Conservation (phyloP, 2,113 vertebrate species). For the Paralichthys olivaceus region DNA sequence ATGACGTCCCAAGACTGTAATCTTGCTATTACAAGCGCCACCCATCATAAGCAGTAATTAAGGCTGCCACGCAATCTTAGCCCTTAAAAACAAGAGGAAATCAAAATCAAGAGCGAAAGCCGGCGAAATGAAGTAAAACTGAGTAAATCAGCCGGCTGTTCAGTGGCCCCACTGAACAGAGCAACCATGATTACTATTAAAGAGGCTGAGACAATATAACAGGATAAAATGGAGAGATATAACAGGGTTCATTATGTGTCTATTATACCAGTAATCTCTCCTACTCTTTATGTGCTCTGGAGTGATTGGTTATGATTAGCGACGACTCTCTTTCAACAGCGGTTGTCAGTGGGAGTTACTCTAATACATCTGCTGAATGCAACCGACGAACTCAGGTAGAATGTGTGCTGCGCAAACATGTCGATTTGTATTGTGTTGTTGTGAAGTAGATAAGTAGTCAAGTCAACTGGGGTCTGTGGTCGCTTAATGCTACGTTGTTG, state of each 20-base stretch:
- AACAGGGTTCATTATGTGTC: slow-evolving; percentile 28
- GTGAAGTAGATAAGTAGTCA: background rate
- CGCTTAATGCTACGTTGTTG: slow-evolving; percentile 20
- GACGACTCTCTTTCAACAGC: slow-evolving; percentile 9
- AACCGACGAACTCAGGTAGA: slow-evolving; percentile 6
- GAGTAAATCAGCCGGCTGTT: slow-evolving; percentile 26
- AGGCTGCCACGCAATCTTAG: slow-evolving; percentile 44
- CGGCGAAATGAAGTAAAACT: slow-evolving; percentile 35
- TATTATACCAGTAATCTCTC: slow-evolving; percentile 33
- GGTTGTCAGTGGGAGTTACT: slow-evolving; percentile 29
- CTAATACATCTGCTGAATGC: slow-evolving; percentile 20
- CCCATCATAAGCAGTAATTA: slow-evolving; percentile 64
- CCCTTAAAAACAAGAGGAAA: slow-evolving; percentile 60
- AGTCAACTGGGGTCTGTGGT: slow-evolving; percentile 16
- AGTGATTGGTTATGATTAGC: slow-evolving; percentile 51
- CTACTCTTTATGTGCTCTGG: slow-evolving; percentile 19
- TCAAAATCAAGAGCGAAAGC: slow-evolving; percentile 50
- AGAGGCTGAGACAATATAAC: slow-evolving; percentile 39
- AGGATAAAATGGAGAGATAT: slow-evolving; percentile 21
- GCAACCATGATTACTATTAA: slow-evolving; percentile 50
- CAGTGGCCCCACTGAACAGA: slow-evolving; percentile 28
- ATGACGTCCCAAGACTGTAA: slow-evolving; percentile 34
- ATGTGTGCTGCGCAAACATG: slow-evolving; percentile 1
- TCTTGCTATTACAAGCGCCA: slow-evolving; percentile 54
- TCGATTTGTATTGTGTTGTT: slow-evolving; percentile 10